A percentile compares a stretch with the other conserved stretches of the same genome.
Evolutionary conservation across 2,888 invertebrate genomes (phyloP).

Genomic region (Scaptodrosophila latifasciaeformis): DNA sequence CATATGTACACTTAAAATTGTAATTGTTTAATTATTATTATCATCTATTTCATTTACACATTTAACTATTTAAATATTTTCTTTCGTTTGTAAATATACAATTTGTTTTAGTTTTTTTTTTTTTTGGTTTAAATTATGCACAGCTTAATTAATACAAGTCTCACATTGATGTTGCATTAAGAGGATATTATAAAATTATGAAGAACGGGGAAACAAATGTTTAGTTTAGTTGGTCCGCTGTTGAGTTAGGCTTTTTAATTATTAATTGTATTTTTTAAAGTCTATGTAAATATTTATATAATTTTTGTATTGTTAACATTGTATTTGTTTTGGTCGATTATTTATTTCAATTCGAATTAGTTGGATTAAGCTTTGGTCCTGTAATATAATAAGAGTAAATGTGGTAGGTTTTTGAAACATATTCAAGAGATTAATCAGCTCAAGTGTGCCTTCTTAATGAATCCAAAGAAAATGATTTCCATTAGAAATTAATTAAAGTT

Average conservation of each 20-base stretch:
- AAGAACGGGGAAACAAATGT: not conserved
- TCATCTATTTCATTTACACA: not conserved
- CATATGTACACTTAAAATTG: conserved; percentile 65
- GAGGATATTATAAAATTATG: conserved; percentile 15
- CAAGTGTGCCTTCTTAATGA: no score
- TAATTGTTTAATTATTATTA: not conserved
- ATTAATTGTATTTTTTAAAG: conserved; percentile 29
- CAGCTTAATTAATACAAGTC: conserved; percentile 31
- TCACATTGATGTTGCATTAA: conserved; percentile 46
- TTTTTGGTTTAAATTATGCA: conserved; percentile 18
- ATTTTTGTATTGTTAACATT: conserved; percentile 21
- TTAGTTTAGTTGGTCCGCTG: conserved; percentile 43
- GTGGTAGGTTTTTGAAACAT: conserved; percentile 6
- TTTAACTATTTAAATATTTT: not conserved
- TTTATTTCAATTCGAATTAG: conserved; percentile 19
- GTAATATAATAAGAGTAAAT: conserved; percentile 29
- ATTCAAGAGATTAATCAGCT: conserved; percentile 21
- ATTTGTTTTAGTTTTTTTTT: conserved; percentile 7
- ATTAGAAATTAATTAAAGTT: no score
- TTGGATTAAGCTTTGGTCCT: conserved; percentile 38
- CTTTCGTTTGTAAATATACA: conserved; percentile 13
- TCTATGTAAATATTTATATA: conserved; percentile 14
- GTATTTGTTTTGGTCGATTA: conserved; percentile 3
- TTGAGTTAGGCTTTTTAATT: conserved; percentile 39
- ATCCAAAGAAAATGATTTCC: no score